Percentiles rank a stretch among this genome's conserved stretches.
Conservation (phyloP, 1,140 invertebrate species). For the Parasteatoda tepidariorum region DNA sequence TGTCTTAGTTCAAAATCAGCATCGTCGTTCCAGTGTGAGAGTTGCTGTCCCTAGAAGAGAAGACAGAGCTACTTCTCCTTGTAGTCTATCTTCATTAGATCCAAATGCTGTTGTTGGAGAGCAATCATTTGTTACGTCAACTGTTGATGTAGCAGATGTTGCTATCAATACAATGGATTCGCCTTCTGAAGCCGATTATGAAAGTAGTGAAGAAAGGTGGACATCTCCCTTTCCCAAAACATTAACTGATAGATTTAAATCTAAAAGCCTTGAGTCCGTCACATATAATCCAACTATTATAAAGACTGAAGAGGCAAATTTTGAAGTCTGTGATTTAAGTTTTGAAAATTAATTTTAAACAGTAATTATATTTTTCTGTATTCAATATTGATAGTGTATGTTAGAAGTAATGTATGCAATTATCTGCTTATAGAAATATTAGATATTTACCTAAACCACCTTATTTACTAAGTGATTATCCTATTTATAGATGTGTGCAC, state of each 20-base stretch:
- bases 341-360: constrained; percentile 21
- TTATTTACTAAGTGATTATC: no score
- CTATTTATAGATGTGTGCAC: no score
- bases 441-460: no score
- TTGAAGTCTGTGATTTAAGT: constrained; percentile 50
- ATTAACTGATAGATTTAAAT: neutral
- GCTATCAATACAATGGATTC: constrained; percentile 47
- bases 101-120: constrained; percentile 11
- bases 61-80: constrained; percentile 47
- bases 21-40: constrained; percentile 36
- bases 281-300: neutral
- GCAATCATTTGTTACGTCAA: constrained; percentile 5
- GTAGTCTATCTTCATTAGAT: constrained; percentile 40
- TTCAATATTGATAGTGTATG: no score
- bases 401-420: no score
- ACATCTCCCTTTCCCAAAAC: constrained; percentile 23
- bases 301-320: constrained; percentile 20
- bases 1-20: constrained; percentile 36
- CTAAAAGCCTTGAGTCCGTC: neutral
- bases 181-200: constrained; percentile 43
- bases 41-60: constrained; percentile 15
- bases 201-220: constrained; percentile 51
- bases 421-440: no score
- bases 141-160: constrained; percentile 32
- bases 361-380: neutral